Conservation (phyloP, 2,888 invertebrate species). For the Athrips mouffetella region DNA sequence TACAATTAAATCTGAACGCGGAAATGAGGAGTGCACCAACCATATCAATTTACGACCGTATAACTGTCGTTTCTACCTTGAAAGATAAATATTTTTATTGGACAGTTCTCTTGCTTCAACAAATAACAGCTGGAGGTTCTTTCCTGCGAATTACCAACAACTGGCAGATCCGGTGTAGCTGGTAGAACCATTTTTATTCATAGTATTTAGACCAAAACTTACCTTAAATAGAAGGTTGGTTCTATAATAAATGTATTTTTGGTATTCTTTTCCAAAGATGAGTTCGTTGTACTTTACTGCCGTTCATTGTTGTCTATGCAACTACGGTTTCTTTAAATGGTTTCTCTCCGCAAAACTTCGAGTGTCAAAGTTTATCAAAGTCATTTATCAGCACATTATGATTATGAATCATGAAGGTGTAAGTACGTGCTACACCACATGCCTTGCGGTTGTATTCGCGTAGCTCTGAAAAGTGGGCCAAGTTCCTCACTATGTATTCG, state of each 20-base stretch:
- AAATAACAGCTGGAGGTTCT: too few species aligned
- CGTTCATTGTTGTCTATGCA: background rate
- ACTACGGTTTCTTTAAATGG: background rate
- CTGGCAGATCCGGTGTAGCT: too few species aligned
- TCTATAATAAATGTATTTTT: too few species aligned
- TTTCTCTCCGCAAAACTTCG: background rate
- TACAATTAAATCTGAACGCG: slow-evolving; percentile 19
- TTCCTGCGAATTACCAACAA: too few species aligned
- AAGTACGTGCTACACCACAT: slow-evolving; percentile 9
- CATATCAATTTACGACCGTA: slow-evolving; percentile 16
- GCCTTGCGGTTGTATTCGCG: slow-evolving; percentile 27
- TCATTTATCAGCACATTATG: slow-evolving; percentile 5
- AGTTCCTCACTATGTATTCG: slow-evolving; percentile 56
- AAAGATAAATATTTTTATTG: background rate
- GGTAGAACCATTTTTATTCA: too few species aligned
- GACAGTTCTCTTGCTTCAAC: too few species aligned
- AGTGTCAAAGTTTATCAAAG: slow-evolving; percentile 11
- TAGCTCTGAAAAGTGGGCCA: slow-evolving; percentile 65
- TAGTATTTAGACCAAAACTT: too few species aligned
- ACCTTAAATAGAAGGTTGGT: too few species aligned
- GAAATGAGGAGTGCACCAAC: slow-evolving; percentile 13
- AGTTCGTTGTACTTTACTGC: too few species aligned
- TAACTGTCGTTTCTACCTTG: slow-evolving; percentile 8
- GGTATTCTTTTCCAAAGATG: too few species aligned
- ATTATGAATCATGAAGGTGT: slow-evolving; percentile 13